Evolutionary conservation across 2,888 invertebrate genomes (phyloP).

Genomic region (Cheilosia urbana): DNA sequence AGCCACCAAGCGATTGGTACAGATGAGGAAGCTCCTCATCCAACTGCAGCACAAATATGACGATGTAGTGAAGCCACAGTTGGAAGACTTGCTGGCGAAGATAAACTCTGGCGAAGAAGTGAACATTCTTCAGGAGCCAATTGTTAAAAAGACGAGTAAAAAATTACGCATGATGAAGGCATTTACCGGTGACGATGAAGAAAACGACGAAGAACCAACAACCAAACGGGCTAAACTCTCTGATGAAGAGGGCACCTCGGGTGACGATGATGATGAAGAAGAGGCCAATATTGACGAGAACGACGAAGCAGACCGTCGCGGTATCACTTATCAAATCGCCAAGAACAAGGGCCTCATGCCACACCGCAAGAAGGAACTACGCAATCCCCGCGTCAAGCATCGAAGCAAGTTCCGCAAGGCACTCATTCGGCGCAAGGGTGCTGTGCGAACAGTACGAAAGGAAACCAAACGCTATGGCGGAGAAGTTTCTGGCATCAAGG

Average conservation of each 20-base stretch:
- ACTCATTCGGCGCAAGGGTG: constrained; percentile 95
- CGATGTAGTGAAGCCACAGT: constrained; percentile 88
- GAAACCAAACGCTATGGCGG: constrained; percentile 94
- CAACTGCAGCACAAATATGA: constrained; percentile 90
- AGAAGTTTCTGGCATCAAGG: constrained; percentile 97
- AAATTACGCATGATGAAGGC: constrained; percentile 84
- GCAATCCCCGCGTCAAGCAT: constrained; percentile 98
- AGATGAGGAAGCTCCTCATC: constrained; percentile 90
- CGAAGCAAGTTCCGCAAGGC: constrained; percentile 96
- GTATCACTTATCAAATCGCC: constrained; percentile 96
- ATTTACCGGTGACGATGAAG: constrained; percentile 18
- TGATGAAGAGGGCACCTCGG: constrained; percentile 76
- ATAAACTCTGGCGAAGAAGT: constrained; percentile 84
- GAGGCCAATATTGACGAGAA: constrained; percentile 82
- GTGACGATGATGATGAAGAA: constrained; percentile 82
- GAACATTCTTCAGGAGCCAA: constrained; percentile 83
- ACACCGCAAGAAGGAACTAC: constrained; percentile 94
- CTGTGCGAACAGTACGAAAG: constrained; percentile 92
- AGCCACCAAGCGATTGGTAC: constrained; percentile 92
- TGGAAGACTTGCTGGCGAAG: constrained; percentile 87
- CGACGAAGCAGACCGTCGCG: constrained; percentile 86
- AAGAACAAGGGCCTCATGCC: constrained; percentile 98
- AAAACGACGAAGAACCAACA: constrained; percentile 80
- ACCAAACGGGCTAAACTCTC: constrained; percentile 83
- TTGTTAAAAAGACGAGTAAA: constrained; percentile 84